A percentile compares a stretch with the other conserved stretches of the same genome.
Evolutionary conservation across 2,888 invertebrate species (phyloP).

Genomic region (Pterostichus niger): DNA sequence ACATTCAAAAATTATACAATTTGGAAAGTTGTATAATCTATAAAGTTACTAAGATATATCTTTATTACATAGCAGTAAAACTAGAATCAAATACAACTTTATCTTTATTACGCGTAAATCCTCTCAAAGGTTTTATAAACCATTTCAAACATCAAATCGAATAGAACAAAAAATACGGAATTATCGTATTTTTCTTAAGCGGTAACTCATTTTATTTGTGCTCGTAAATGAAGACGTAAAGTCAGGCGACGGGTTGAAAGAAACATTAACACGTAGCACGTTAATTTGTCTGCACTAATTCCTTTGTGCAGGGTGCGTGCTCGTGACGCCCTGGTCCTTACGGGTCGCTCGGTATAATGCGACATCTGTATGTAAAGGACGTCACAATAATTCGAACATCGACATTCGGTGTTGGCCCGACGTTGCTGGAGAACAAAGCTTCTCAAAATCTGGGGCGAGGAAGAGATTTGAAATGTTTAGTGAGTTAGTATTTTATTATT

Average conservation of each 20-base stretch:
- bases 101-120: conserved; percentile 56
- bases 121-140: conserved; percentile 45
- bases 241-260: conserved; percentile 58
- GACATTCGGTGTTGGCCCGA: conserved; percentile 43
- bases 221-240: conserved; percentile 46
- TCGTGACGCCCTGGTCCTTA: conserved; percentile 1
- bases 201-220: conserved; percentile 11
- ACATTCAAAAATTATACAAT: conserved; percentile 39
- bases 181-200: conserved; percentile 40
- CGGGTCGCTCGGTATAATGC: conserved; percentile 54
- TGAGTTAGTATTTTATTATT: not conserved
- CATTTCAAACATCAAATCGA: conserved; percentile 14
- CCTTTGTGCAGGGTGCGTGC: conserved; percentile 35
- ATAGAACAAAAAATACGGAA: conserved; percentile 30
- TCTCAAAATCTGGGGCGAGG: not conserved
- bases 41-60: conserved; percentile 45
- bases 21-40: conserved; percentile 49
- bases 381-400: conserved; percentile 66
- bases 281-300: conserved; percentile 65
- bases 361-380: conserved; percentile 66
- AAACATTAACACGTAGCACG: conserved; percentile 66
- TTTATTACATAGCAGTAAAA: conserved; percentile 49
- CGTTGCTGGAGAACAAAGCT: too few species aligned
- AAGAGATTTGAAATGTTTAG: too few species aligned
- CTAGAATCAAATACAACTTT: conserved; percentile 51